phyloP scores from a whole-genome alignment of 2,797 vertebrate species.

The Kryptolebias ocellatus region DNA sequence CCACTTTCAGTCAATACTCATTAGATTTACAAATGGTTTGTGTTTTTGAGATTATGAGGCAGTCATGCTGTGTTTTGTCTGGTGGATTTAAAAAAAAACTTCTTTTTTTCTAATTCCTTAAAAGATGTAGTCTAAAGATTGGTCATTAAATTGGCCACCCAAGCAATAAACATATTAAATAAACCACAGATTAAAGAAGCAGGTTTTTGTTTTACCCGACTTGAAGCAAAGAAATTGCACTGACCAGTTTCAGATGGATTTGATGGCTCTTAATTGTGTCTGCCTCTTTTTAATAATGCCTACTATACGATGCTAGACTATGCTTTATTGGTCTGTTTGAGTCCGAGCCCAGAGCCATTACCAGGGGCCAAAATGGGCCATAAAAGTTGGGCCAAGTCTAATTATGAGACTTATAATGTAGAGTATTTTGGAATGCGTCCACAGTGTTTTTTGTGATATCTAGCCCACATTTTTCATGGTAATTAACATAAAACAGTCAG shows the following conservation, averaged over 20 bases:
- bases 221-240: slow-evolving; percentile 56
- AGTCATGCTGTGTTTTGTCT: slow-evolving; percentile 47
- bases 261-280: slow-evolving; percentile 77
- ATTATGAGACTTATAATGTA: slow-evolving; percentile 74
- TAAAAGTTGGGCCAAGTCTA: slow-evolving; percentile 80
- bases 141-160: slow-evolving; percentile 77
- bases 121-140: slow-evolving; percentile 60
- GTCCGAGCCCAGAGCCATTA: slow-evolving; percentile 77
- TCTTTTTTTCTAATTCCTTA: slow-evolving; percentile 48
- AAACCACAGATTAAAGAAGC: slow-evolving; percentile 71
- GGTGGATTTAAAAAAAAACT: slow-evolving; percentile 53
- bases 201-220: slow-evolving; percentile 61
- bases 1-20: slow-evolving; percentile 42
- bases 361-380: slow-evolving; percentile 76
- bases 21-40: slow-evolving; percentile 41
- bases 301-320: slow-evolving; percentile 48
- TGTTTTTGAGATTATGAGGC: slow-evolving; percentile 56
- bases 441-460: slow-evolving; percentile 51
- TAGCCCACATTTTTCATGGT: slow-evolving; percentile 53
- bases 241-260: slow-evolving; percentile 75
- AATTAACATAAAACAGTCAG: slow-evolving; percentile 69
- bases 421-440: slow-evolving; percentile 66
- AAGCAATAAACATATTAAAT: slow-evolving; percentile 77
- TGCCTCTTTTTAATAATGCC: slow-evolving; percentile 75
- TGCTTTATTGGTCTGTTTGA: slow-evolving; percentile 83